Conservation (phyloP, 2,888 invertebrate genomes). For the Syrphus vitripennis region DNA sequence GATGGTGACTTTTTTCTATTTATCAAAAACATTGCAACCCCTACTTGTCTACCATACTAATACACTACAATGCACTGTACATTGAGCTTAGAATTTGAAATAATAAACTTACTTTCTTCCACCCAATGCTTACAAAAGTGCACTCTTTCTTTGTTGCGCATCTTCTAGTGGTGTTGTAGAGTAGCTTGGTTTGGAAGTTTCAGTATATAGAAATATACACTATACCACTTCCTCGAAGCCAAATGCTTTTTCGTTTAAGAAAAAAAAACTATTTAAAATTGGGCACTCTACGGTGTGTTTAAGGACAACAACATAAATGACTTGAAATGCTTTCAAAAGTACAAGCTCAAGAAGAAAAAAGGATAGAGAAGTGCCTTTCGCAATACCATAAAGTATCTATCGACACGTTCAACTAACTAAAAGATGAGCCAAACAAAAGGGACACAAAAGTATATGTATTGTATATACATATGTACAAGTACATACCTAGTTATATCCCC, state of each 20-base stretch:
- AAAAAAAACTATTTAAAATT: slow-evolving; percentile 31
- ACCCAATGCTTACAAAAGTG: not conserved
- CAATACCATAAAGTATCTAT: slow-evolving; percentile 39
- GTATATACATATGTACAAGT: too few species aligned
- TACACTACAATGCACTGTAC: not conserved
- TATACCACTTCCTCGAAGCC: not conserved
- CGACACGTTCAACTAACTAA: slow-evolving; percentile 32
- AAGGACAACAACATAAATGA: slow-evolving; percentile 9
- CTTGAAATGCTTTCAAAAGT: slow-evolving; percentile 14
- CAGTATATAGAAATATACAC: not conserved
- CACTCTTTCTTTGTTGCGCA: not conserved
- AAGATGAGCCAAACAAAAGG: slow-evolving; percentile 10
- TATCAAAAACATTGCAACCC: too few species aligned
- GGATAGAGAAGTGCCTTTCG: not conserved
- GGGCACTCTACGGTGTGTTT: slow-evolving; percentile 29
- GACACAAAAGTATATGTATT: not conserved
- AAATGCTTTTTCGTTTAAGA: not conserved
- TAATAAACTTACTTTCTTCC: not conserved
- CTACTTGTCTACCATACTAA: not conserved
- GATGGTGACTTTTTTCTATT: too few species aligned
- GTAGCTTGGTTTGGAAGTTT: not conserved
- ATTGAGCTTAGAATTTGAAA: not conserved
- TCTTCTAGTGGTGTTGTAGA: not conserved
- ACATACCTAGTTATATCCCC: not conserved
- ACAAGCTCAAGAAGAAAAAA: not conserved